Percentiles rank a stretch among this genome's conserved stretches.
Evolutionary conservation across 2,797 vertebrate species (phyloP).

Genomic region (Babyrousa celebensis): DNA sequence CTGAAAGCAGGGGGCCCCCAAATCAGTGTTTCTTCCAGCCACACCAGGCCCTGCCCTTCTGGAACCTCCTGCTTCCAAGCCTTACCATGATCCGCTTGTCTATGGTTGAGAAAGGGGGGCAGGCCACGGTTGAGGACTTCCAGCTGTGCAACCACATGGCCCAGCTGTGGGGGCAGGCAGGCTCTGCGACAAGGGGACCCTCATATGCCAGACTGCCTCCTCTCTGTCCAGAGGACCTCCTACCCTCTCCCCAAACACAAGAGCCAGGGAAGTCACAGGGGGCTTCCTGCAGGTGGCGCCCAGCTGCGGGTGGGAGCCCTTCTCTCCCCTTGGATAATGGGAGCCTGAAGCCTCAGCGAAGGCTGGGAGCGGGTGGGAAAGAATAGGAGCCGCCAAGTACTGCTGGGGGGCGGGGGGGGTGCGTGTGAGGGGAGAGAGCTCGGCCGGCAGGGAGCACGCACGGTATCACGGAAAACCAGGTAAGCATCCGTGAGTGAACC

Average conservation of each 20-base stretch:
- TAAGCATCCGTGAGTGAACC: neutral
- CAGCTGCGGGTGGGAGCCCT: no score
- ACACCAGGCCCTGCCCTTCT: neutral
- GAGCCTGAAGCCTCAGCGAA: neutral
- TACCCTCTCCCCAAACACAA: neutral
- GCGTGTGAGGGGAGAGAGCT: neutral
- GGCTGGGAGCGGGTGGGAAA: neutral
- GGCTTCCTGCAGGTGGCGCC: neutral
- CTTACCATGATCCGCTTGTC: neutral
- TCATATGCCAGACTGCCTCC: neutral
- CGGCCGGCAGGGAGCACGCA: neutral
- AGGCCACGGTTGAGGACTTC: neutral
- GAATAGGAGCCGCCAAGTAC: neutral
- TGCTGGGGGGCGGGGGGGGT: neutral
- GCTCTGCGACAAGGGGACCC: neutral
- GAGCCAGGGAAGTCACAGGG: neutral
- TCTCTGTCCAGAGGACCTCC: neutral
- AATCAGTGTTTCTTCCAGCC: neutral
- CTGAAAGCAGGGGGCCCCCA: neutral
- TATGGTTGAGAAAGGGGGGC: neutral
- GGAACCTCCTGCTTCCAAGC: neutral
- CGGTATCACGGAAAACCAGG: neutral
- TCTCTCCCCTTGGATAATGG: neutral
- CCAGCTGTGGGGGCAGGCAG: neutral
- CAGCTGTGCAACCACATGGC: neutral